Evolutionary conservation across 2,888 invertebrate species (phyloP), one percentile per base, ranked within the genome.

Genomic region (Mythimna loreyi): DNA sequence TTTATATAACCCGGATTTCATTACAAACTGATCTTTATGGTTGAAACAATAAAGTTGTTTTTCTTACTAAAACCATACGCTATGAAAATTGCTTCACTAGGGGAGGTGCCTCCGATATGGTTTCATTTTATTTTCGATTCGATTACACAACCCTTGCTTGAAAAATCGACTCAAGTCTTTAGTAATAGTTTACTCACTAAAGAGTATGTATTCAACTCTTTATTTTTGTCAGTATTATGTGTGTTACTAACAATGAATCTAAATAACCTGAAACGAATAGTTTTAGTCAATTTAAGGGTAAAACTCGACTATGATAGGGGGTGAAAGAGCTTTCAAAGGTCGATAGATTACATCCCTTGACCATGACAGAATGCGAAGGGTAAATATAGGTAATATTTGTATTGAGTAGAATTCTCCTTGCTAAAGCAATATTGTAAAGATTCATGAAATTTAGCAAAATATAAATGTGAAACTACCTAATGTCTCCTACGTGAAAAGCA

Each of bases 301-400:
- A n/a, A 30, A 30, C 45, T 36, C 33, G 69, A 50, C 16, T 65
- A 13, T 4, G 3, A 21, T n/a, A 9, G 9, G 23, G n/a, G 19
- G 2, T 43, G n/a, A 5, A 9, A 13, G n/a, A 53, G 45, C 52
- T 53, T n/a, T 11, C 3, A n/a, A n/a, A 9, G 1, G n/a, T 69
- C 53, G 52, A 69, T 69, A 47, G 36, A 36, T 25, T 2, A 30
- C 52, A 53, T 8, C 62, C n/a, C 53, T 50, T 9, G 19, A 11
- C 6, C 13, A 16, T 40, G 36, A 30, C 36, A 19, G n/a, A 23
- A 30, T 16, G 11, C 30, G 4, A 56, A 28, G 2, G 8, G 0
- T 36, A 36, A 2, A 2, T 28, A 3, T 1, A n/a, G n/a, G n/a
- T n/a, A n/a, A n/a, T n/a, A 3, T 33, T 36, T 43, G 21, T 8